Conservation (phyloP, 92 coral and sea anemone species). For the Paragorgia papillata region DNA sequence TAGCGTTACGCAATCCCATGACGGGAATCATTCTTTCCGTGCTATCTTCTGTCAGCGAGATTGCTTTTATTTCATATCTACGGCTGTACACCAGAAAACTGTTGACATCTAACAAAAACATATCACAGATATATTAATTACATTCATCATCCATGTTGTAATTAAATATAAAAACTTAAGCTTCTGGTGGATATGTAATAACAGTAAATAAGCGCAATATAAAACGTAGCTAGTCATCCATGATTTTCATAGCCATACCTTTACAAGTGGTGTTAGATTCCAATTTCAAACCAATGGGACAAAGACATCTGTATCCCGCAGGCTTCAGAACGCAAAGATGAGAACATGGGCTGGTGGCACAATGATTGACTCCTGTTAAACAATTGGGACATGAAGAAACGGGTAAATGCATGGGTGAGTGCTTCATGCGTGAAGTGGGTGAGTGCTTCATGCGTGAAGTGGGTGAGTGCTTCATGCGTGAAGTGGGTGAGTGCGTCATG, state of each 20-base stretch:
- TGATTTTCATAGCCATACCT: too few relatives aligned
- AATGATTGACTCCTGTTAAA: constrained; percentile 71
- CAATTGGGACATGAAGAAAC: neutral
- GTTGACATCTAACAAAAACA: constrained; percentile 42
- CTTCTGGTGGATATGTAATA: neutral
- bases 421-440: too few relatives aligned
- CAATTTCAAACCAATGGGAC: constrained; percentile 79
- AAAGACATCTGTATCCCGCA: constrained; percentile 65
- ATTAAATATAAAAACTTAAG: neutral
- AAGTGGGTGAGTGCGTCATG: too few relatives aligned
- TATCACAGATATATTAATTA: too few relatives aligned
- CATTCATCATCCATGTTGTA: too few relatives aligned
- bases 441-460: too few relatives aligned
- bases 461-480: too few relatives aligned
- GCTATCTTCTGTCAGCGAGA: constrained; percentile 67
- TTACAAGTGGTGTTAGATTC: constrained; percentile 51
- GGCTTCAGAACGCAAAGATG: constrained; percentile 86
- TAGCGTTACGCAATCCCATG: constrained; percentile 67
- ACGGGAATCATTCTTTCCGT: constrained; percentile 74
- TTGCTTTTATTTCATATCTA: constrained; percentile 60
- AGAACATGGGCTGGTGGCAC: constrained; percentile 79
- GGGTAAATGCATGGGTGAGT: too few relatives aligned
- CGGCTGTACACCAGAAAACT: constrained; percentile 63
- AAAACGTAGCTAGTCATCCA: too few relatives aligned
- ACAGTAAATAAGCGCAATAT: too few relatives aligned